Evolutionary conservation across 2,113 vertebrate species (phyloP).

Genomic region (Amphiprion percula): DNA sequence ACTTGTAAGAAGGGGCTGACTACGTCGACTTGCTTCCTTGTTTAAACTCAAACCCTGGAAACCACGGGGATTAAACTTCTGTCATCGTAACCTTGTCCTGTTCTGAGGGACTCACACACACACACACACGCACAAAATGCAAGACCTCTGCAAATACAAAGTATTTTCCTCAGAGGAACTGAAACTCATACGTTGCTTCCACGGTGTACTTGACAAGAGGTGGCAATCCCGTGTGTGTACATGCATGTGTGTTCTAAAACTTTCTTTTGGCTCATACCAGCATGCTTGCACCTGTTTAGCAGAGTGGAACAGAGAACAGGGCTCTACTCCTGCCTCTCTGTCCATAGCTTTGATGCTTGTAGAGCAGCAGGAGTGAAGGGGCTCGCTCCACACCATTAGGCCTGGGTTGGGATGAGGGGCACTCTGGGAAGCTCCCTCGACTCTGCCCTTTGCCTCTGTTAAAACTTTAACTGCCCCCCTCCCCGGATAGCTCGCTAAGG

Average conservation of each 20-base stretch:
- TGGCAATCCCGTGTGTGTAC: conserved; percentile 39
- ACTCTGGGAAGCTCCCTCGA: conserved; percentile 27
- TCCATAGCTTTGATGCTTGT: conserved; percentile 54
- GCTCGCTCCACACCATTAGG: conserved; percentile 64
- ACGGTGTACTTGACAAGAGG: conserved; percentile 49
- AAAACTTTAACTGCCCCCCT: background rate
- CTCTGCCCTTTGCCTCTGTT: conserved; percentile 34
- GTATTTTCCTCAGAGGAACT: conserved; percentile 42
- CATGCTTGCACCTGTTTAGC: conserved; percentile 48
- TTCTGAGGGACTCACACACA: conserved; percentile 42
- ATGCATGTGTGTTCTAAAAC: conserved; percentile 38
- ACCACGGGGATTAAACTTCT: conserved; percentile 69
- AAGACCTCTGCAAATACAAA: conserved; percentile 37
- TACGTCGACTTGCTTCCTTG: conserved; percentile 50
- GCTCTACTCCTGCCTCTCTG: conserved; percentile 51
- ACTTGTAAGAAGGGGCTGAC: conserved; percentile 46
- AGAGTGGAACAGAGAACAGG: conserved; percentile 74
- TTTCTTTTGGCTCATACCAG: conserved; percentile 37
- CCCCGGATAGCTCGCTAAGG: conserved; percentile 42
- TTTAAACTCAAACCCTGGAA: conserved; percentile 65
- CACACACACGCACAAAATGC: conserved; percentile 24
- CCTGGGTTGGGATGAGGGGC: conserved; percentile 38
- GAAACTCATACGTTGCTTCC: conserved; percentile 45
- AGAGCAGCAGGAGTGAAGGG: conserved; percentile 49
- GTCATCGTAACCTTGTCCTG: conserved; percentile 55